Evolutionary conservation across 1,140 invertebrate genomes (phyloP).

Genomic region (Bombus sylvicola): DNA sequence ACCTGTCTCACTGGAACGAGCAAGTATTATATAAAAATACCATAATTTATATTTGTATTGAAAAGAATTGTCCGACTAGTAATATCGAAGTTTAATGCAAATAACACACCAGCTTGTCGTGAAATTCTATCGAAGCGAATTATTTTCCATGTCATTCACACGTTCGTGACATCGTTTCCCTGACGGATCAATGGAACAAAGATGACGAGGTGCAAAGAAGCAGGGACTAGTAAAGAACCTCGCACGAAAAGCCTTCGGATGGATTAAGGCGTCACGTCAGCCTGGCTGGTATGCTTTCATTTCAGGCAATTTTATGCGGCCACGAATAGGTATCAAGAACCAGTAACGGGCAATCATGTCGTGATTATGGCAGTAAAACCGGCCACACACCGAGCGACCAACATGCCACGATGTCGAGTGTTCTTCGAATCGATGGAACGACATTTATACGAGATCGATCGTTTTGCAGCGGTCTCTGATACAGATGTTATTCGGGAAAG

Average conservation of each 20-base stretch:
- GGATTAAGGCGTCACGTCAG: constrained; percentile 26
- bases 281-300: constrained; percentile 4
- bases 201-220: background rate
- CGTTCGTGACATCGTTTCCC: background rate
- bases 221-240: background rate
- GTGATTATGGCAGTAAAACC: constrained; percentile 24
- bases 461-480: background rate
- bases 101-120: background rate
- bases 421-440: background rate
- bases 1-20: background rate
- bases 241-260: background rate
- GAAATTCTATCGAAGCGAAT: background rate
- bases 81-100: background rate
- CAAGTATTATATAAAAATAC: background rate
- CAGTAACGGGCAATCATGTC: constrained; percentile 25
- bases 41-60: too few relatives aligned
- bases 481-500: constrained; percentile 14
- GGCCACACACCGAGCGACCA: background rate
- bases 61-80: background rate
- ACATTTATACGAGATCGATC: constrained; percentile 34
- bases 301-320: constrained; percentile 24
- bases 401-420: background rate
- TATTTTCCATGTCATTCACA: background rate
- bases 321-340: constrained; percentile 20
- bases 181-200: background rate